Evolutionary conservation across 2,888 invertebrate species (phyloP), one percentile per base, ranked within the genome.

Genomic region (Metalampra italica): DNA sequence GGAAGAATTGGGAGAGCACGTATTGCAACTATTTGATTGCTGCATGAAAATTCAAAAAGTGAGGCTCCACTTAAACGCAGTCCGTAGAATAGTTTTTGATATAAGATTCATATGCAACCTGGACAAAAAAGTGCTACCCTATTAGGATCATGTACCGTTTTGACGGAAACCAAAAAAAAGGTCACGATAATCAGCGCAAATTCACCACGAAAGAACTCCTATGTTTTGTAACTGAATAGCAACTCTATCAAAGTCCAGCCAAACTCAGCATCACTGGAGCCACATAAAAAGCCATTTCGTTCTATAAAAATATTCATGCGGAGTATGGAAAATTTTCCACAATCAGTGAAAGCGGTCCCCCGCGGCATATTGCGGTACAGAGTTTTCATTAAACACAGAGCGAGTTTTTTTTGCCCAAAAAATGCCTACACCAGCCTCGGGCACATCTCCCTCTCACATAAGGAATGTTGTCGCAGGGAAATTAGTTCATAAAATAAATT

Each of bases 311-410:
- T 82, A 80, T 82, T 79, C 81, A 82, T 81, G 75, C 68, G 66
- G 64, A 70, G 71, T 73, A 77, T 77, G 75, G 71, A 78, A 82
- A 39, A 80, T 82, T 62, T 71, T 66, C 71, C 70, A 78, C 82
- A 86, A 86, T 84, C 87, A 82, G 78, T 75, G 71, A 77, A 78
- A 83, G 75, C 80, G 78, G 71, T 74, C 81, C 84, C 87, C 76
- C 60, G 76, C 66, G 86, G 85, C 85, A 75, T 80, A 78, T 77
- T 80, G 79, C 73, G 79, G 79, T 79, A 81, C 80, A 71, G 75
- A 79, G 78, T 85, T 88, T 87, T 88, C 87, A 88, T 88, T 88
- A 88, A 87, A 87, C 79, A 82, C 71, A 71, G 63, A 78, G 71
- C 74, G 65, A 62, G 75, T 72, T 81, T 41, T 81, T 41, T 82